These are phyloP conservation scores for Aporophyla nigra DNA, from an alignment of 2,888 invertebrate genomes.

Conservation along the genomic window DNA sequence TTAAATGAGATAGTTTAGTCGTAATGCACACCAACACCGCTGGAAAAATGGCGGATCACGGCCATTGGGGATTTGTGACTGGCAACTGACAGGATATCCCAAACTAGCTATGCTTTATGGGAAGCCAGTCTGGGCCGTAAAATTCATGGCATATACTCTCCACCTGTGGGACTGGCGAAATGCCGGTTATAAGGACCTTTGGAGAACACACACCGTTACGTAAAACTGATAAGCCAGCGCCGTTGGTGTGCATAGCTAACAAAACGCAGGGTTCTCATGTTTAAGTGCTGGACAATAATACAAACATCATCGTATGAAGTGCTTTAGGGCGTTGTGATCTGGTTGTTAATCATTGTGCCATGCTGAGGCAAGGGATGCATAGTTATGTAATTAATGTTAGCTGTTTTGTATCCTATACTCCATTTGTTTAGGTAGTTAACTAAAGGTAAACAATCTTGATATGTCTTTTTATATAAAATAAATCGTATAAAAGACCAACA, in stretches of 20 bases:
- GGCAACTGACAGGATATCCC: background rate
- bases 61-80: background rate
- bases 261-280: conserved; percentile 42
- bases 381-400: conserved; percentile 39
- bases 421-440: no score
- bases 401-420: conserved; percentile 37
- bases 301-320: conserved; percentile 45
- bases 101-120: background rate
- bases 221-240: background rate
- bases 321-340: conserved; percentile 57
- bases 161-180: background rate
- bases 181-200: no score
- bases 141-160: background rate
- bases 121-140: background rate
- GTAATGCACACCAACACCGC: conserved; percentile 13
- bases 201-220: background rate
- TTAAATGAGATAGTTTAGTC: background rate
- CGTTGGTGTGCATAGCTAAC: conserved; percentile 14
- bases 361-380: conserved; percentile 52
- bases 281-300: conserved; percentile 67
- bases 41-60: background rate
- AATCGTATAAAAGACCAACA: no score
- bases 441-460: no score
- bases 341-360: conserved; percentile 60
- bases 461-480: no score